phyloP scores from a whole-genome alignment of 2,797 vertebrate genomes.

The Bucorvus abyssinicus region DNA sequence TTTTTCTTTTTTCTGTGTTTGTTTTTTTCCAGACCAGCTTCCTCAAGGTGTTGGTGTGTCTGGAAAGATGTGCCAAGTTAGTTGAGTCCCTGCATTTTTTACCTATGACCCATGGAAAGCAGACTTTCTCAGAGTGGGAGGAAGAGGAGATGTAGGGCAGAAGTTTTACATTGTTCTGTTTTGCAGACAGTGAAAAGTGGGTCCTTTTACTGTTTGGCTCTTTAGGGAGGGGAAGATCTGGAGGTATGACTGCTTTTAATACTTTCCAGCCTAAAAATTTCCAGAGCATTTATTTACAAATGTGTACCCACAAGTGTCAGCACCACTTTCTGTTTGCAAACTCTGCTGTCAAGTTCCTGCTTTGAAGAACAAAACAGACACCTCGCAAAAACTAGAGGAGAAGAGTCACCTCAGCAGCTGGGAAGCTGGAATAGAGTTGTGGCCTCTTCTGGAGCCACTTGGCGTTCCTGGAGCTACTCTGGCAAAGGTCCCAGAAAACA shows the following conservation, averaged over 20 bases:
- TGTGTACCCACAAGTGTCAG: not conserved
- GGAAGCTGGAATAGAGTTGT: not conserved
- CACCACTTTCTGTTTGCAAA: not conserved
- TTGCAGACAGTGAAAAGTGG: not conserved
- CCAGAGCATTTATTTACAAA: not conserved
- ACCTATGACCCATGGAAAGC: not conserved
- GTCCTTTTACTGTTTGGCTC: not conserved
- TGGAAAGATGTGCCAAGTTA: not conserved
- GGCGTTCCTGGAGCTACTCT: not conserved
- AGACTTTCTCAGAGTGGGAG: not conserved
- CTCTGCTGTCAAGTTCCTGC: not conserved
- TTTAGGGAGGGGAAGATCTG: not conserved
- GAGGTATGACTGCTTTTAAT: not conserved
- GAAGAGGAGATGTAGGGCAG: not conserved
- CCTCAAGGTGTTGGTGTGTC: not conserved
- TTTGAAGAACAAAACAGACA: not conserved
- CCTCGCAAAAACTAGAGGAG: not conserved
- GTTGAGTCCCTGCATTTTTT: not conserved
- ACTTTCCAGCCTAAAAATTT: not conserved
- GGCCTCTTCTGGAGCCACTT: not conserved
- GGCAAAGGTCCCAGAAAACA: not conserved
- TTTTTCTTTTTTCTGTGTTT: not conserved
- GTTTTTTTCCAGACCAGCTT: not conserved
- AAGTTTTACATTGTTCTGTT: not conserved
- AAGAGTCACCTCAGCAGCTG: not conserved